Evolutionary conservation across 2,797 vertebrate genomes (phyloP).

Genomic region (Darevskia mixta): DNA sequence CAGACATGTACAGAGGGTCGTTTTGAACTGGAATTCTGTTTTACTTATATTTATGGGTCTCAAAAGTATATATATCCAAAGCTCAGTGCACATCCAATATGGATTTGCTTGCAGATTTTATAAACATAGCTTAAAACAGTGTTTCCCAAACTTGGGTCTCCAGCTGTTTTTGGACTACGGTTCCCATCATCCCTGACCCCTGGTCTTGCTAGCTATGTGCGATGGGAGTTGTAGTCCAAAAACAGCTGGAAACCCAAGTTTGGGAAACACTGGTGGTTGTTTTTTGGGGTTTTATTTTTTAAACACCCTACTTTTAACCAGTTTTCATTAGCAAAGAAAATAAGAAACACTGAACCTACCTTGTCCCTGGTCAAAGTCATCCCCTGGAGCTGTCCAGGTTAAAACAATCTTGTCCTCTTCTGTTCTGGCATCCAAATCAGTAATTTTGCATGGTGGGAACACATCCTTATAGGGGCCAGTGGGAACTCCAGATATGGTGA

Average conservation of each 20-base stretch:
- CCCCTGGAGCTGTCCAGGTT: slow-evolving; percentile 78
- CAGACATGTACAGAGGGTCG: not conserved
- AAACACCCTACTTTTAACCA: not conserved
- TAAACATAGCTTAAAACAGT: not conserved
- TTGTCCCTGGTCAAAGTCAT: slow-evolving; percentile 74
- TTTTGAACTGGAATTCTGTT: not conserved
- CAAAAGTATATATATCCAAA: not conserved
- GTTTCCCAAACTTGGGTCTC: too few species aligned
- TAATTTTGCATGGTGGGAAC: slow-evolving; percentile 77
- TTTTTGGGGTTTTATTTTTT: not conserved
- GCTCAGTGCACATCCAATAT: not conserved
- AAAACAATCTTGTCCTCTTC: slow-evolving; percentile 65
- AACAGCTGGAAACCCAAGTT: too few species aligned
- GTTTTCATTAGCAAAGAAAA: not conserved
- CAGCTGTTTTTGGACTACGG: too few species aligned
- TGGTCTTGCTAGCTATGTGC: too few species aligned
- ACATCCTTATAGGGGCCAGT: slow-evolving; percentile 31
- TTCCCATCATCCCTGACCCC: too few species aligned
- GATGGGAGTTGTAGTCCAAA: too few species aligned
- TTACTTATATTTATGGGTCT: not conserved
- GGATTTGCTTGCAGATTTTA: not conserved
- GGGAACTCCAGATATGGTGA: slow-evolving; percentile 57
- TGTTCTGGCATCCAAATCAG: slow-evolving; percentile 69
- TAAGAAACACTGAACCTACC: slow-evolving; percentile 61
- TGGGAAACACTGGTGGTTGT: too few species aligned